A percentile compares a stretch with the other conserved stretches of the same genome.
These are phyloP conservation scores for Mohoua ochrocephala DNA, from an alignment of 2,113 vertebrate species.

Conservation along the genomic window DNA sequence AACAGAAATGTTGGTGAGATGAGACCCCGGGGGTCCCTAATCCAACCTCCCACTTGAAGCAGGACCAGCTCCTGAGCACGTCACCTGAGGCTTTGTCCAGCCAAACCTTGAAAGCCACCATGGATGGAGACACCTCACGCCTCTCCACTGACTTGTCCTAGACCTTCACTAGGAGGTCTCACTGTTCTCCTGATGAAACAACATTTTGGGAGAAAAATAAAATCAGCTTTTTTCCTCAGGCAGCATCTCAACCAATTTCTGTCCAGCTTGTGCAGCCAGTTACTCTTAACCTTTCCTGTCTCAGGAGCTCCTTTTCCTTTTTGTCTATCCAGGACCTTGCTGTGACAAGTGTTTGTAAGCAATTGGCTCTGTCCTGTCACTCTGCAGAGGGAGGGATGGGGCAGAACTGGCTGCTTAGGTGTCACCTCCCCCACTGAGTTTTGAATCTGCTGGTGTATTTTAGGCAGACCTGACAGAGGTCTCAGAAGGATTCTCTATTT, in stretches of 20 bases:
- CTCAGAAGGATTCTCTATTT: background rate
- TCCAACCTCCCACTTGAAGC: background rate
- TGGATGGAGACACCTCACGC: background rate
- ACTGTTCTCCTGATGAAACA: background rate
- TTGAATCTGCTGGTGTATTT: background rate
- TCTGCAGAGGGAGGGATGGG: background rate
- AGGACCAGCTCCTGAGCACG: background rate
- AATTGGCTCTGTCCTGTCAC: background rate
- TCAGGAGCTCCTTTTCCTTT: background rate
- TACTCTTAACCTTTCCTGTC: background rate
- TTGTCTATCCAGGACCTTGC: background rate
- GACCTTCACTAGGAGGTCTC: too few relatives aligned
- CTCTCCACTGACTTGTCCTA: background rate
- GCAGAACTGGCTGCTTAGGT: background rate
- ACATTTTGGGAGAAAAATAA: background rate
- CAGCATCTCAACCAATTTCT: background rate
- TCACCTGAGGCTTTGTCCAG: background rate
- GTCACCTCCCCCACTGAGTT: background rate
- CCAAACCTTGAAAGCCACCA: background rate
- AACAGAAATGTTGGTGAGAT: background rate
- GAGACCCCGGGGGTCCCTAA: background rate
- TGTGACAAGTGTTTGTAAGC: background rate
- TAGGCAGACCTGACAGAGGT: background rate
- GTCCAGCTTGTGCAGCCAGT: background rate
- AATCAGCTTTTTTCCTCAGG: background rate